Conservation (phyloP, 2,113 vertebrate species). For the Zapus hudsonius region DNA sequence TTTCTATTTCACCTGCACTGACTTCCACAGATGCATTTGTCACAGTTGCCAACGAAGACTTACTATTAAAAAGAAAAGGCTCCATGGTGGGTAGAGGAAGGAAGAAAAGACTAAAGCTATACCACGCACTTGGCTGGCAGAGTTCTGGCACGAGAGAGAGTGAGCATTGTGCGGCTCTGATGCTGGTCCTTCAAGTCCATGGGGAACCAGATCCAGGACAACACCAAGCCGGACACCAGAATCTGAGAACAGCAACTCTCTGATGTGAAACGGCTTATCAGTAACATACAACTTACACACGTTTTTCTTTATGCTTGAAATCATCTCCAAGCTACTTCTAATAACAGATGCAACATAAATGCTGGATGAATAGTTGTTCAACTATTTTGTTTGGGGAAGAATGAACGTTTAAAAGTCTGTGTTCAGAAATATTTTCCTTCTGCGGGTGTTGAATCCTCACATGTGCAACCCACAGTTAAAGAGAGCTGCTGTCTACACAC, state of each 20-base stretch:
- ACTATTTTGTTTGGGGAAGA: not conserved
- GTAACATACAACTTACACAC: not conserved
- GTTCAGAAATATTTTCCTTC: not conserved
- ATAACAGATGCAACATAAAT: not conserved
- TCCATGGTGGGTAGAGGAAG: not conserved
- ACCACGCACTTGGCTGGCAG: not conserved
- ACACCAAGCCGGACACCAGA: not conserved
- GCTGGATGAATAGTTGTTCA: not conserved
- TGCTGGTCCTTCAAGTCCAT: too few relatives aligned
- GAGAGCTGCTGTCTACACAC: fast-evolving
- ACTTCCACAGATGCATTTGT: conserved; percentile 15
- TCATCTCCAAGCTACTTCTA: not conserved
- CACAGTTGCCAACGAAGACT: conserved; percentile 1
- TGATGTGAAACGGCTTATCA: not conserved
- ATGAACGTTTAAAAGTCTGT: not conserved
- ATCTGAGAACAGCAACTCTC: too few relatives aligned
- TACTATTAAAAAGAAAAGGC: not conserved
- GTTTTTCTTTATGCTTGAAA: not conserved
- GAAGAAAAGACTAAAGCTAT: not conserved
- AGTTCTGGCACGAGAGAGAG: not conserved
- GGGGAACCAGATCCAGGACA: too few relatives aligned
- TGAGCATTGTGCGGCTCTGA: not conserved
- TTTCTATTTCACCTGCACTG: not conserved
- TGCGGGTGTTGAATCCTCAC: not conserved
- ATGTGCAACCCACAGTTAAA: not conserved